Base-by-base conservation (phyloP, 2,113 vertebrate genomes). In the Thomomys bottae region DNA sequence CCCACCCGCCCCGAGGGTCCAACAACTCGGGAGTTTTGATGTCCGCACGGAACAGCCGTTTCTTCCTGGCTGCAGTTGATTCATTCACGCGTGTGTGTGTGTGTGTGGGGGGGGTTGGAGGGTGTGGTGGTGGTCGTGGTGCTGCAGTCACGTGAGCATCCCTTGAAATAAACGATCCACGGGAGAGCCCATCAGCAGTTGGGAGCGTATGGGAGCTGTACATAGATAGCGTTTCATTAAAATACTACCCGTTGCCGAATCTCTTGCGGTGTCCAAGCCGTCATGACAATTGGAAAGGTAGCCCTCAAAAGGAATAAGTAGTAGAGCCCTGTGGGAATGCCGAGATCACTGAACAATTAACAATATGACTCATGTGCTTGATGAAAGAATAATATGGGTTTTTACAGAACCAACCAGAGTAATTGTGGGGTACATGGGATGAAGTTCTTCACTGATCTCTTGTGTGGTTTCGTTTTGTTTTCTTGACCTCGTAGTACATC, bases 391-490 rank as follows among this genome's bases (percentile, higher is more conserved):
- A 42, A 59, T 57, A 42, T 42, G 11, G 34, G 24, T 80, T n/a
- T 66, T 73, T 84, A 73, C 42, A 84, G 57, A 93, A 80, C 59
- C 32, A 59, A 6, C 34, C 30, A 86, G 32, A 54, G 63, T 36
- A 64, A 34, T 15, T 64, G 68, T 57, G 57, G 81, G 18, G 64
- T 71, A 64, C 59, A 57, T 64, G 75, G 84, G 10, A 72, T 82
- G 24, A 90, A 59, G 76, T 87, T 34, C 80, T 71, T n/a, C n/a
- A n/a, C n/a, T 59, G 15, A 30, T 59, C 32, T 82, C 40, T 23
- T 34, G 36, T 18, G 18, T 68, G 84, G 34, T 88, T 86, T 91
- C n/a, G 24, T 89, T 93, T 93, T 86, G 17, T 94, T 86, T 87
- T 68, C 36, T 83, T 72, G 6, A 86, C 61, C 57, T 90, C 68